Conservation (phyloP, 2,113 vertebrate species). For the Chinchilla lanigera region DNA sequence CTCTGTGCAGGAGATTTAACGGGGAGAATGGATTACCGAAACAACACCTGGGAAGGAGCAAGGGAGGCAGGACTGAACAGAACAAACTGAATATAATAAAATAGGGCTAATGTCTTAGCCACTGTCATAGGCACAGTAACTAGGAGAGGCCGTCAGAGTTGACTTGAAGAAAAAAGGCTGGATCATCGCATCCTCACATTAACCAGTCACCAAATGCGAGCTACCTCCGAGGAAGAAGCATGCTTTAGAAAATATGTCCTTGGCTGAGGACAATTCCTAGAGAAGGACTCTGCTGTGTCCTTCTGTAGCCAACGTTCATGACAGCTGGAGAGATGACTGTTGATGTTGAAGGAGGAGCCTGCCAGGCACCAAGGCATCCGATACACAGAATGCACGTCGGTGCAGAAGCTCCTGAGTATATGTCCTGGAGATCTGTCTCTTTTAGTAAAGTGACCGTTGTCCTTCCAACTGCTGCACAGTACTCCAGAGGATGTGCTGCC, state of each 20-base stretch:
- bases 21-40: background rate
- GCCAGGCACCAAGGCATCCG: background rate
- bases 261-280: background rate
- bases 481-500: background rate
- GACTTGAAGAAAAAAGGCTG: background rate
- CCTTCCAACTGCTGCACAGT: background rate
- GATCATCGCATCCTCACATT: background rate
- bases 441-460: background rate
- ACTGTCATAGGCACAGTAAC: accelerated
- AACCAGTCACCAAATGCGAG: background rate
- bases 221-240: background rate
- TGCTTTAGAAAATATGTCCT: background rate
- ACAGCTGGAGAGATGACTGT: background rate
- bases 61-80: background rate
- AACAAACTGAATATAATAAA: background rate
- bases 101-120: background rate
- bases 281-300: background rate
- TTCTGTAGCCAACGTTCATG: background rate
- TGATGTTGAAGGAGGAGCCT: background rate
- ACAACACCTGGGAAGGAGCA: background rate
- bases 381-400: background rate
- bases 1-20: background rate
- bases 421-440: background rate
- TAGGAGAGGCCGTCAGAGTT: background rate
- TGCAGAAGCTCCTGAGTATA: background rate